phyloP scores from a whole-genome alignment of 1,140 invertebrate species.

The Caenorhabditis brenneri region DNA sequence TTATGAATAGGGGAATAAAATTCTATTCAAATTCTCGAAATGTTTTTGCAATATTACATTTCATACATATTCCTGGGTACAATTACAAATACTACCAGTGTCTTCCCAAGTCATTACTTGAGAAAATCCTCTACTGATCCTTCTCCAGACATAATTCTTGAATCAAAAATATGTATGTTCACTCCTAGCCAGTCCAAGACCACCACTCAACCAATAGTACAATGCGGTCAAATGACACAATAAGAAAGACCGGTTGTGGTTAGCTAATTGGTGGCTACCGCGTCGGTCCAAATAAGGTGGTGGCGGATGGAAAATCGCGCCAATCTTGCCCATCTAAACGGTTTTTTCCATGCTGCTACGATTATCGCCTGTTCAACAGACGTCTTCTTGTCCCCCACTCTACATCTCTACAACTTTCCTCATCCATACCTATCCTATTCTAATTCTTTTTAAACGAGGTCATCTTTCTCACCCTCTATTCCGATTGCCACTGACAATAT shows the following conservation, averaged over 20 bases:
- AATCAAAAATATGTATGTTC: too few relatives aligned
- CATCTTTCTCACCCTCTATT: background rate
- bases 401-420: background rate
- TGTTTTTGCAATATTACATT: too few relatives aligned
- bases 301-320: background rate
- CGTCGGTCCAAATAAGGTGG: background rate
- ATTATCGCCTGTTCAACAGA: background rate
- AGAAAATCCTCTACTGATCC: too few relatives aligned
- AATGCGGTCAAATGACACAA: too few relatives aligned
- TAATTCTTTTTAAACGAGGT: background rate
- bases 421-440: slow-evolving; percentile 37
- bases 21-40: too few relatives aligned
- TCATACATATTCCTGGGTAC: too few relatives aligned
- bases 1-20: too few relatives aligned
- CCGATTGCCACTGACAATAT: background rate
- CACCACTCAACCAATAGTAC: too few relatives aligned
- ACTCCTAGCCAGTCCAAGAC: too few relatives aligned
- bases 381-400: background rate
- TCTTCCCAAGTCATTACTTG: too few relatives aligned
- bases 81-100: too few relatives aligned
- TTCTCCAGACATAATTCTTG: too few relatives aligned
- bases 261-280: background rate
- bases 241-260: background rate
- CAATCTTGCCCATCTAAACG: background rate
- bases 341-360: background rate